phyloP scores from a whole-genome alignment of 2,113 vertebrate species.

The Dicrurus megarhynchus region DNA sequence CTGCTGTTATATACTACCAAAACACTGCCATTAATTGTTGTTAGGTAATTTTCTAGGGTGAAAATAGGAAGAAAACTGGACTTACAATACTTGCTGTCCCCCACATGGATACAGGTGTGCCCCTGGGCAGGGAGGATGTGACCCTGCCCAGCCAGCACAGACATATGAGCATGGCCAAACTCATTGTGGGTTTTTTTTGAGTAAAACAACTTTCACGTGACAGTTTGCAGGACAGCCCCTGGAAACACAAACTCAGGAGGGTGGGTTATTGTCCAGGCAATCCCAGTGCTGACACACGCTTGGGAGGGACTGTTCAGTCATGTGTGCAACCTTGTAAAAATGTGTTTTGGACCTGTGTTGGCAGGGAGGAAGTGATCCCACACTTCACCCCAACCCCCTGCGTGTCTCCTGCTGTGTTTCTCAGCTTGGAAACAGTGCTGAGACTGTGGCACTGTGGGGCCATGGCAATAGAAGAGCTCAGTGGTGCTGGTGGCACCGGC shows the following conservation, averaged over 20 bases:
- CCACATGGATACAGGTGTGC: neutral
- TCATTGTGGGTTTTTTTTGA: neutral
- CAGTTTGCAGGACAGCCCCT: neutral
- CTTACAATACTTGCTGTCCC: neutral
- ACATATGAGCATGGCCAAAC: neutral
- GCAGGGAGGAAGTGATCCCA: neutral
- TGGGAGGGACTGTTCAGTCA: neutral
- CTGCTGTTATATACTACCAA: neutral
- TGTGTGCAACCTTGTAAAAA: neutral
- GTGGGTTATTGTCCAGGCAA: neutral
- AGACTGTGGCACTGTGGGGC: neutral
- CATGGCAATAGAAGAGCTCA: neutral
- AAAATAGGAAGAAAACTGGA: neutral
- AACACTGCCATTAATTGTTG: neutral
- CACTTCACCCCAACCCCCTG: neutral
- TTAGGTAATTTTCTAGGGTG: neutral
- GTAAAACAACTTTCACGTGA: neutral
- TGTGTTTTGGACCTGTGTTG: neutral
- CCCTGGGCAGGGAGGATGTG: neutral
- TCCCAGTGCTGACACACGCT: fast-evolving
- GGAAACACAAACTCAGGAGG: neutral
- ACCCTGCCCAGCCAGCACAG: neutral
- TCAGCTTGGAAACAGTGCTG: neutral
- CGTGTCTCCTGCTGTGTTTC: fast-evolving
- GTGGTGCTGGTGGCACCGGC: fast-evolving